Base-by-base conservation (phyloP, 2,113 vertebrate genomes). In the Ellobius talpinus region DNA sequence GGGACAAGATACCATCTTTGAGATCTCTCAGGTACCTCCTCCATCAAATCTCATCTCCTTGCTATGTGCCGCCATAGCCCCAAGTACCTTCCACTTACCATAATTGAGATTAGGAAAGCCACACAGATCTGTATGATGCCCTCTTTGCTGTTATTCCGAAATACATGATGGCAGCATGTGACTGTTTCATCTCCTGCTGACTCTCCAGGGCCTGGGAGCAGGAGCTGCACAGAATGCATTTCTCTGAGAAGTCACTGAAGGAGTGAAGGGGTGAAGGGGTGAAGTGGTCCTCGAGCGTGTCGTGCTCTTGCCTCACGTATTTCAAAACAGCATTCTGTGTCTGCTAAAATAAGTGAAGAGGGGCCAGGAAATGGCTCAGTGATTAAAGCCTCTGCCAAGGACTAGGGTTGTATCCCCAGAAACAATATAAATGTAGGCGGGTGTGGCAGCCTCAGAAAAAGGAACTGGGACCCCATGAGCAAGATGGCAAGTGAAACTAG, bases 171-270 rank as follows among this genome's bases (percentile, higher is more conserved):
- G 42, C 92, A 86, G 61, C 17, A 66, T 1, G 7, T 4, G 19
- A 29, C n/a, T 73, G 5, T n/a, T 72, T 74, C 42, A 16, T 72
- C 70, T 90, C 42, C 77, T 55, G 5, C 45, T 65, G 65, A 58
- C 90, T 81, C 87, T 55, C 76, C 66, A 87, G 77, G 76, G 68
- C 66, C 91, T 88, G 47, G 89, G 17, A 52, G 61, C 78, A 23
- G 31, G 79, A 90, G 36, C 19, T 86, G 23, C 36, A 72, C 23
- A 19, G 66, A 97, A 70, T 5, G 72, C 0, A 36, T 72, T 92
- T 72, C 39, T 93, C 87, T 87, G 2, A 91, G 77, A 78, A 89
- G 78, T 26, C 52, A 55, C n/a, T 5, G 3, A 85, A 66, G 52
- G 17, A 16, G 90, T 47, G 72, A 94, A 81, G 14, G 2, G 65